Percentiles rank a stretch among this genome's conserved stretches.
Evolutionary conservation across 2,113 vertebrate species (phyloP).

Genomic region (Spea multiplicata): DNA sequence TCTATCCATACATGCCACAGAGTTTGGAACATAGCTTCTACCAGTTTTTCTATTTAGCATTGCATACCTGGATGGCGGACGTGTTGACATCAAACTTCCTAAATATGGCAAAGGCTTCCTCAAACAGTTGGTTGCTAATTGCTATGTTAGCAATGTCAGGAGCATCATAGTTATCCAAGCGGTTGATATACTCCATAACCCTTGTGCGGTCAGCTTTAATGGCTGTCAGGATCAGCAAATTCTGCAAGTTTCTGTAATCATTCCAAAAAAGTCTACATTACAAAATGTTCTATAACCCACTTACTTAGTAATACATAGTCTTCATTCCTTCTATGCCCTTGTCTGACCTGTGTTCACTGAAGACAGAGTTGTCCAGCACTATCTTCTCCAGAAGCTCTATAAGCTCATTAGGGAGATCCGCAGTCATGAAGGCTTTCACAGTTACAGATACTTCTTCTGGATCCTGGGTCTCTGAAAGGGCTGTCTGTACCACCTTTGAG

Average conservation of each 20-base stretch:
- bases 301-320: background rate
- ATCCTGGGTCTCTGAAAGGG: constrained; percentile 87
- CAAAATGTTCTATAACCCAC: too few species aligned
- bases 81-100: constrained; percentile 90
- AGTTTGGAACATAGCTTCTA: background rate
- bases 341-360: constrained; percentile 85
- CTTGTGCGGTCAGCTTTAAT: constrained; percentile 86
- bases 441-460: constrained; percentile 89
- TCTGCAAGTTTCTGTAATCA: constrained; percentile 84
- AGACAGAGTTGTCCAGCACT: constrained; percentile 87
- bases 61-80: constrained; percentile 82
- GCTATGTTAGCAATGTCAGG: constrained; percentile 89
- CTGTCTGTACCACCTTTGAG: constrained; percentile 86
- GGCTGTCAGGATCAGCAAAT: constrained; percentile 87
- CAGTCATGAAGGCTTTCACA: constrained; percentile 91
- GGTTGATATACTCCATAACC: constrained; percentile 91
- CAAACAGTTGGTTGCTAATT: constrained; percentile 85
- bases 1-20: background rate
- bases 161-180: constrained; percentile 87
- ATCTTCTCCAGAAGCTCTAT: constrained; percentile 91
- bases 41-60: background rate
- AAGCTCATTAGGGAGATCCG: constrained; percentile 86
- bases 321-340: too few species aligned
- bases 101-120: constrained; percentile 90
- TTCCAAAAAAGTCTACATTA: background rate